Evolutionary conservation across 2,888 invertebrate genomes (phyloP).

Genomic region (Panzeria rudis): DNA sequence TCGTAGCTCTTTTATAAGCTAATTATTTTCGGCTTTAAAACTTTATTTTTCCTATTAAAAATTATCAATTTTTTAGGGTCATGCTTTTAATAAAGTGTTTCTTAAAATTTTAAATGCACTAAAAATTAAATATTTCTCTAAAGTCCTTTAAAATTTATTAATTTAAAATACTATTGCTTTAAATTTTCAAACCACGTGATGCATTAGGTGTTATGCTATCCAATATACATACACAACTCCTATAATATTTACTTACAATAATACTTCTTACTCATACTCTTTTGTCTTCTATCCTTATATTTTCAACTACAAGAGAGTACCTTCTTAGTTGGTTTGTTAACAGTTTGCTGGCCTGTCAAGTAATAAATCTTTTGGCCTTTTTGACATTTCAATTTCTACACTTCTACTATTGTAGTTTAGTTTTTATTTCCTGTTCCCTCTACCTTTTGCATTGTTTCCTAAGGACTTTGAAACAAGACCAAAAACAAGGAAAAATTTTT

Average conservation of each 20-base stretch:
- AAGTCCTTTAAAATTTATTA: not conserved
- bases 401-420: constrained; percentile 33
- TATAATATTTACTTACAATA: constrained; percentile 4
- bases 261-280: not conserved
- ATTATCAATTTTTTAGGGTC: too few species aligned
- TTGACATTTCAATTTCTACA: constrained; percentile 77
- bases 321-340: constrained; percentile 63
- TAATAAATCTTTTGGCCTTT: constrained; percentile 76
- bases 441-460: constrained; percentile 43
- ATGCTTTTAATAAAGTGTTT: too few species aligned
- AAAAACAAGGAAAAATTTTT: constrained; percentile 29
- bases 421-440: not conserved
- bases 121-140: not conserved
- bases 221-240: not conserved
- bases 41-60: too few species aligned
- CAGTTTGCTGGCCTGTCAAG: constrained; percentile 73
- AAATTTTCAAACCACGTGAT: not conserved
- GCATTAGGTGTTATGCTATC: constrained; percentile 15
- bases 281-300: not conserved
- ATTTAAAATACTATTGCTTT: not conserved
- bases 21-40: too few species aligned
- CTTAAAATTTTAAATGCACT: not conserved
- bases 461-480: constrained; percentile 43
- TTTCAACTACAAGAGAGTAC: not conserved
- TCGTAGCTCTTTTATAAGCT: too few species aligned